Evolutionary conservation across 2,113 vertebrate species (phyloP).

Genomic region (Orcinus orca): DNA sequence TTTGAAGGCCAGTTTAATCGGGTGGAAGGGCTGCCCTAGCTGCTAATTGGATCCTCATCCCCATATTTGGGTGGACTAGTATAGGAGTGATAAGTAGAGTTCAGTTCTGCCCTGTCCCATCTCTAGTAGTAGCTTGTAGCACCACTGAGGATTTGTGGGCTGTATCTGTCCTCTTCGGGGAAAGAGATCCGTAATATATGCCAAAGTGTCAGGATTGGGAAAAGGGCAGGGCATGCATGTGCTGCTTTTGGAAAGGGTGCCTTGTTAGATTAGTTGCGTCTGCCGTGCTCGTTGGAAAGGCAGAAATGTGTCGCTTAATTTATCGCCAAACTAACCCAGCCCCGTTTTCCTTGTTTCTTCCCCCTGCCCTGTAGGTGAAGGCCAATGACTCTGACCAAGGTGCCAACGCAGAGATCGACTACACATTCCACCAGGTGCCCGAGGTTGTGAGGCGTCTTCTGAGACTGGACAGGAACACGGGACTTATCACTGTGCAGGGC

Average conservation of each 20-base stretch:
- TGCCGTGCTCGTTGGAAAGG: not conserved
- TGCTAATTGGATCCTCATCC: not conserved
- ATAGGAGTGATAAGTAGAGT: not conserved
- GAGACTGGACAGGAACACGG: constrained; percentile 91
- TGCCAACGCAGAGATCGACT: constrained; percentile 93
- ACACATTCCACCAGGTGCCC: constrained; percentile 91
- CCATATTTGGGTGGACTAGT: not conserved
- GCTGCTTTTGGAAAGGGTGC: not conserved
- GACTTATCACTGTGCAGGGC: constrained; percentile 94
- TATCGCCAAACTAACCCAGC: not conserved
- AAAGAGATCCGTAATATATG: not conserved
- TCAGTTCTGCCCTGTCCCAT: not conserved
- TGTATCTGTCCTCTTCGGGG: not conserved
- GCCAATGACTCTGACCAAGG: constrained; percentile 96
- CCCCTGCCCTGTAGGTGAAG: constrained; percentile 86
- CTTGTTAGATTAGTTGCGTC: not conserved
- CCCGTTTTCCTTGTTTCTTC: not conserved
- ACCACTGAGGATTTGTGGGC: not conserved
- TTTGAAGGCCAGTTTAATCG: not conserved
- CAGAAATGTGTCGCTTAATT: not conserved
- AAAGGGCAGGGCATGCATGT: not conserved
- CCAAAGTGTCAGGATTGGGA: not conserved
- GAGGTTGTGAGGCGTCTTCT: constrained; percentile 92
- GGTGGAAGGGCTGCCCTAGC: not conserved
- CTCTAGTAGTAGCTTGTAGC: not conserved